Evolutionary conservation across 2,797 vertebrate species (phyloP).

Genomic region (Sandelia bainsii): DNA sequence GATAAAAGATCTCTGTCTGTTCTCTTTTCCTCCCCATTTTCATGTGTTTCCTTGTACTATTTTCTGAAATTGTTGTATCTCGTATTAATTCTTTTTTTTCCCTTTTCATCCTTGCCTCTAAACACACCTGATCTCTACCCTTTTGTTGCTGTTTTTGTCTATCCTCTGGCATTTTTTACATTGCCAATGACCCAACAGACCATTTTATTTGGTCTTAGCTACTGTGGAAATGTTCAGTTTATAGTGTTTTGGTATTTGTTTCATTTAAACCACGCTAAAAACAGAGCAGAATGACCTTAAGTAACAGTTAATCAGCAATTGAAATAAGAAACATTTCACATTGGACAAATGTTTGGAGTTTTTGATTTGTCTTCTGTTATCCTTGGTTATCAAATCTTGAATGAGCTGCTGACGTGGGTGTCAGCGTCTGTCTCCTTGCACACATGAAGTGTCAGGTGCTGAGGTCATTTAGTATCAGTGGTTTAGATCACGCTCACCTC

Average conservation of each 20-base stretch:
- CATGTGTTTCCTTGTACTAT: not conserved
- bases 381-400: not conserved
- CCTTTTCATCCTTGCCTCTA: not conserved
- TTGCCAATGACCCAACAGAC: not conserved
- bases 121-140: not conserved
- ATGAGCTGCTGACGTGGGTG: slow-evolving; percentile 15
- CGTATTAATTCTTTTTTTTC: not conserved
- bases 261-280: not conserved
- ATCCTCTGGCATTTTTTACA: not conserved
- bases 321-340: not conserved
- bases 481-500: slow-evolving; percentile 9
- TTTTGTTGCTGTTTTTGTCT: not conserved
- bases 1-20: slow-evolving; percentile 23
- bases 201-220: not conserved
- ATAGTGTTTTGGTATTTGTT: not conserved
- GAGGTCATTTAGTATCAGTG: slow-evolving; percentile 3
- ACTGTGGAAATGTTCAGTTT: not conserved
- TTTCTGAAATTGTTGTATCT: not conserved
- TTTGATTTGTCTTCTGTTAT: not conserved
- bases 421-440: slow-evolving; percentile 13
- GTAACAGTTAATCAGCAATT: not conserved
- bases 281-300: not conserved
- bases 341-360: not conserved
- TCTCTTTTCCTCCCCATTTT: slow-evolving; percentile 8
- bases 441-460: not conserved